phyloP scores from a whole-genome alignment of 2,113 vertebrate species.

The Psilopsiagon aymara region DNA sequence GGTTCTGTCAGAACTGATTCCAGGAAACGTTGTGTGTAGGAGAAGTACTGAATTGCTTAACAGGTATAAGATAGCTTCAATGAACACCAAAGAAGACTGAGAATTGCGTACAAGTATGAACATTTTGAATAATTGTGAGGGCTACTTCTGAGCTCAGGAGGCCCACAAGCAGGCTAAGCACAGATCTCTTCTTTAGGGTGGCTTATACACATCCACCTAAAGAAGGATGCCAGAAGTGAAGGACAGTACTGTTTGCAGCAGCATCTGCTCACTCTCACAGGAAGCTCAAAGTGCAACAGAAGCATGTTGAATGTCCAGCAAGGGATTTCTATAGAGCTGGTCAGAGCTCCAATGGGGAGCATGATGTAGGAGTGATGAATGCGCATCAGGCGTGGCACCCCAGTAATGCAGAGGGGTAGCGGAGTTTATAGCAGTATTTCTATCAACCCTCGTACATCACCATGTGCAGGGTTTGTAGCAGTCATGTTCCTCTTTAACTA shows the following conservation, averaged over 20 bases:
- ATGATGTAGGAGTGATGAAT: neutral
- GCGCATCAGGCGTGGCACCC: fast-evolving
- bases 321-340: neutral
- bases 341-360: neutral
- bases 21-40: neutral
- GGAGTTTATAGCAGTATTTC: neutral
- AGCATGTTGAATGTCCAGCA: neutral
- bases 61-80: neutral
- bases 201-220: neutral
- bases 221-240: neutral
- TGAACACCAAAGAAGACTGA: neutral
- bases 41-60: neutral
- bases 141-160: neutral
- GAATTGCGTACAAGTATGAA: neutral
- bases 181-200: neutral
- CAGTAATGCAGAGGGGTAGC: neutral
- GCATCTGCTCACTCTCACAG: neutral
- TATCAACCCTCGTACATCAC: neutral
- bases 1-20: neutral
- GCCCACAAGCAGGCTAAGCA: neutral
- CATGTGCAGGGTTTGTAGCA: fast-evolving
- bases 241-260: neutral
- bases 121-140: neutral
- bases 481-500: neutral
- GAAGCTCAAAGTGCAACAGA: neutral